Percentiles rank a stretch among this genome's conserved stretches.
Evolutionary conservation across 2,888 invertebrate species (phyloP).

Genomic region (Eilema sororculum): DNA sequence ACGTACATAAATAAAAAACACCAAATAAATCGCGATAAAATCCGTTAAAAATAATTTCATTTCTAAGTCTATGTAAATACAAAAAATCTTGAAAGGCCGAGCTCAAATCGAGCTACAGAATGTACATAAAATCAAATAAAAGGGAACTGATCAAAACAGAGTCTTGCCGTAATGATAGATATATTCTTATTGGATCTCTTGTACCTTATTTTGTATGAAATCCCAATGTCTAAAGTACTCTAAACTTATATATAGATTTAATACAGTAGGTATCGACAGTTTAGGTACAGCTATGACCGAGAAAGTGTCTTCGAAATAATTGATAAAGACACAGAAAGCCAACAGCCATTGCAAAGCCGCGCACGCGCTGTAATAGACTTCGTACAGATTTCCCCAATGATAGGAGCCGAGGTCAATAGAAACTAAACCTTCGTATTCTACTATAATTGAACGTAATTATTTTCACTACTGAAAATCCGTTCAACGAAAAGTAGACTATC

Average conservation of each 20-base stretch:
- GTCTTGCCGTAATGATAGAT: constrained; percentile 54
- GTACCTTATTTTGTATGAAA: constrained; percentile 32
- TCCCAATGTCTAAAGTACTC: constrained; percentile 43
- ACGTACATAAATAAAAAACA: background rate
- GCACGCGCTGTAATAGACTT: background rate
- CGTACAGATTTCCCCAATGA: background rate
- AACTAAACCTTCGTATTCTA: no score
- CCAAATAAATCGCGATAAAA: background rate
- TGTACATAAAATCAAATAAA: constrained; percentile 9
- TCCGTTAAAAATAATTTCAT: no score
- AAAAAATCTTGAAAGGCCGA: constrained; percentile 14
- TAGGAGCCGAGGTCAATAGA: background rate
- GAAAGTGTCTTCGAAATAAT: background rate
- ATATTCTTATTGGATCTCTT: constrained; percentile 55
- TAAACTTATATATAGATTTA: constrained; percentile 13
- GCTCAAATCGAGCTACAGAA: background rate
- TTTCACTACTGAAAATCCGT: no score
- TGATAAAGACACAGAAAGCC: background rate
- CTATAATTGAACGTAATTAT: no score
- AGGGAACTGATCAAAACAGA: constrained; percentile 22
- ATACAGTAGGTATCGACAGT: constrained; percentile 5
- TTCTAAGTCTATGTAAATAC: constrained; percentile 28
- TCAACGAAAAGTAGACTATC: background rate
- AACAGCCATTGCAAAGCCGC: background rate
- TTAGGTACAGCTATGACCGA: background rate